phyloP scores from a whole-genome alignment of 2,113 vertebrate species.

The Channa argus region DNA sequence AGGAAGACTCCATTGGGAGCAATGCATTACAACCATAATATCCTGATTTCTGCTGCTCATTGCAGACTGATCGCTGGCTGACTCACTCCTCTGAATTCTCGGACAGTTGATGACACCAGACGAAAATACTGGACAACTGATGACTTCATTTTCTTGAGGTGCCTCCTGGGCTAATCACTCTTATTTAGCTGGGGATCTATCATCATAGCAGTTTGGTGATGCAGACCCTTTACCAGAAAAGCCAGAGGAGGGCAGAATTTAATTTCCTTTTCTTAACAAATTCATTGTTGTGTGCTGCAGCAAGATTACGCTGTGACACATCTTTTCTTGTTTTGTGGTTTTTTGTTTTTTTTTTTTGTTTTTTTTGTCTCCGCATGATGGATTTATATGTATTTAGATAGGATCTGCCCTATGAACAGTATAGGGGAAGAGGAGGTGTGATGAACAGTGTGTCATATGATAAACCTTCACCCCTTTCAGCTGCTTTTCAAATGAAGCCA shows the following conservation, averaged over 20 bases:
- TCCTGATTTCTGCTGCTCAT: conserved; percentile 14
- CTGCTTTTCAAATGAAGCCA: conserved; percentile 40
- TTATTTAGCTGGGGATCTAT: conserved; percentile 18
- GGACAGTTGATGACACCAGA: conserved; percentile 36
- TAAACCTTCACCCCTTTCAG: conserved; percentile 40
- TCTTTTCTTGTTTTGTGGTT: not conserved
- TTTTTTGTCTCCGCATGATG: conserved; percentile 5
- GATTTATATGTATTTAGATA: conserved; percentile 14
- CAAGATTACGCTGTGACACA: not conserved
- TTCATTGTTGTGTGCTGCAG: conserved; percentile 2
- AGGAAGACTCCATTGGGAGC: conserved; percentile 19
- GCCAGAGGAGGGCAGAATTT: conserved; percentile 27
- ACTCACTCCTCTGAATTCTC: conserved; percentile 38
- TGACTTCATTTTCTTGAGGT: conserved; percentile 30
- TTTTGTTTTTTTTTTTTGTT: not conserved
- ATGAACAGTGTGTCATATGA: conserved; percentile 37
- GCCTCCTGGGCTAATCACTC: not conserved
- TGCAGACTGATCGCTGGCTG: conserved; percentile 34
- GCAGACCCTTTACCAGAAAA: conserved; percentile 42
- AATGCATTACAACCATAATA: not conserved
- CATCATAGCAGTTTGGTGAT: conserved; percentile 35
- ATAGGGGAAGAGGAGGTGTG: conserved; percentile 29
- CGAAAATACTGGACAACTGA: conserved; percentile 30
- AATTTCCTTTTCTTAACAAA: conserved; percentile 41
- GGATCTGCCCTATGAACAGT: conserved; percentile 3